Evolutionary conservation across 2,888 invertebrate genomes (phyloP), one percentile per base, ranked within the genome.

Genomic region (Heteromyza rotundicornis): DNA sequence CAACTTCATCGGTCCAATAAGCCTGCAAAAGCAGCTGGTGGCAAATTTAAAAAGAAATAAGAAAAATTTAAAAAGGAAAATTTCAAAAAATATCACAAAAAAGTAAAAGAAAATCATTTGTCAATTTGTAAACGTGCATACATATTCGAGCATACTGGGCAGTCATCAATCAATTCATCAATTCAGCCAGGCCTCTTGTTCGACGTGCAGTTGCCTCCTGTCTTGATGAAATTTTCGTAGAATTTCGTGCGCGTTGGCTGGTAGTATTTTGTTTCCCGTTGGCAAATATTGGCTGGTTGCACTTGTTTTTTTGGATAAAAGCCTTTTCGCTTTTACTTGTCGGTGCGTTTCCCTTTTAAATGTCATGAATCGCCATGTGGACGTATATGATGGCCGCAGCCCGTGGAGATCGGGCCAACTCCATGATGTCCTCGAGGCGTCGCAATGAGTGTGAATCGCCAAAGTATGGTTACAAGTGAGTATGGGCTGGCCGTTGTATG

Each of bases 311-410:
- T n/a, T n/a, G n/a, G n/a, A n/a, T n/a, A n/a, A n/a, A n/a, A n/a
- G n/a, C n/a, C n/a, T n/a, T n/a, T n/a, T n/a, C n/a, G n/a, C n/a
- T n/a, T n/a, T n/a, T 47, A 19, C 47, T 47, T 20, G 19, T 47
- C 47, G 19, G 7, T n/a, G 40, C 40, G 40, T 7, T 40, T 8
- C 3, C n/a, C n/a, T 2, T 40, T 40, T 68, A 55, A 64, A 75
- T 78, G 80, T 67, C 71, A 81, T 80, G 81, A 73, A 68, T 79
- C 77, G 84, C 82, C 79, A 90, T 90, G 90, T 90, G 90, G 90
- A 88, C 89, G 66, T 89, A 89, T 84, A 89, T 90, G 84, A 87
- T 89, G 84, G 89, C 89, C 70, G 88, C 89, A 67, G 87, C 89
- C 74, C 87, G 89, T 78, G 87, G 89, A 81, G 88, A 89, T 84